Evolutionary conservation across 2,113 vertebrate species (phyloP).

Genomic region (Pyrgilauda ruficollis): DNA sequence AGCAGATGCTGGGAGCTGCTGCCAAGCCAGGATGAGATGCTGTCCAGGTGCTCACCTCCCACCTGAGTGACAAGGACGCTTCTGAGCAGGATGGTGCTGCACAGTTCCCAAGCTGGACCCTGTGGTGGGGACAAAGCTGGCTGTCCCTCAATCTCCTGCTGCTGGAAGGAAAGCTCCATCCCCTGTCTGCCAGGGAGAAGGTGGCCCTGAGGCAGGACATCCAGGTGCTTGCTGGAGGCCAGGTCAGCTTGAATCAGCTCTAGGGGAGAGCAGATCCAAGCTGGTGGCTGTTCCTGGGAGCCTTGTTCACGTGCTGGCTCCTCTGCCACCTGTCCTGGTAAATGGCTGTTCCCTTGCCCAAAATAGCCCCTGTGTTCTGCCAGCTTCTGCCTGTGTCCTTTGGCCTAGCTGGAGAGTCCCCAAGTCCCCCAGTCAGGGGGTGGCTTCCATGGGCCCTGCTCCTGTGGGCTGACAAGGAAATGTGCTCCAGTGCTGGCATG

Average conservation of each 20-base stretch:
- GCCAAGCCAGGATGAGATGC: background rate
- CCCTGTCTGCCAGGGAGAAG: background rate
- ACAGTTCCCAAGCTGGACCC: background rate
- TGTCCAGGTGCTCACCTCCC: background rate
- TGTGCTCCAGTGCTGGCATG: background rate
- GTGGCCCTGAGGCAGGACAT: background rate
- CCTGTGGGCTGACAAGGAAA: background rate
- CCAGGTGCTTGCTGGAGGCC: background rate
- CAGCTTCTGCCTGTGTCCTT: slow-evolving; percentile 19
- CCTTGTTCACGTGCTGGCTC: background rate
- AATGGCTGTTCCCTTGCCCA: background rate
- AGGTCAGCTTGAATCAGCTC: background rate
- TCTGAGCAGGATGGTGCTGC: background rate
- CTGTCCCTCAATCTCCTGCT: background rate
- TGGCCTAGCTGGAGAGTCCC: slow-evolving; percentile 9
- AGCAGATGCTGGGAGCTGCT: background rate
- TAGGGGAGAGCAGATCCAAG: background rate
- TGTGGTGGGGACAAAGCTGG: background rate
- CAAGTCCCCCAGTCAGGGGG: background rate
- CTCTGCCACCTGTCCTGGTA: background rate
- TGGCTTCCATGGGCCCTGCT: background rate
- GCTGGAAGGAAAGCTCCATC: background rate
- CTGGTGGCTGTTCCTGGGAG: background rate
- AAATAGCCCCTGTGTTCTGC: slow-evolving; percentile 37
- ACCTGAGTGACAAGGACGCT: background rate